Conservation (phyloP, 2,113 vertebrate genomes). For the Osmerus eperlanus region DNA sequence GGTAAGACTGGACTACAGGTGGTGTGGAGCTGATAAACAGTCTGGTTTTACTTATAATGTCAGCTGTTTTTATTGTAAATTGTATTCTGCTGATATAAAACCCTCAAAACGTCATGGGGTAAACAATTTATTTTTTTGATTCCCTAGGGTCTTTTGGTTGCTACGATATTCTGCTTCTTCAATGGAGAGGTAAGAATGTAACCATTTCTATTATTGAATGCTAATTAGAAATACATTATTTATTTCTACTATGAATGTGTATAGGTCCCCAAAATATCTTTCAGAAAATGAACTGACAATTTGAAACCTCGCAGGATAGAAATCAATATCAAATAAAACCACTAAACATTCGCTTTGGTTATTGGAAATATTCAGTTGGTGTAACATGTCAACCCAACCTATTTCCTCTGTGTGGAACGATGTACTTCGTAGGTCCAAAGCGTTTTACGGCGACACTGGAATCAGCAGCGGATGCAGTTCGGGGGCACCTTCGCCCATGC, state of each 20-base stretch:
- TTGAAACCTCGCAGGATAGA: no score
- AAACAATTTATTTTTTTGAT: background rate
- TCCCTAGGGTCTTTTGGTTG: constrained; percentile 64
- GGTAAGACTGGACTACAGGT: constrained; percentile 63
- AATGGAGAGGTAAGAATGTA: constrained; percentile 81
- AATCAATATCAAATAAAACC: no score
- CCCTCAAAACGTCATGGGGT: no score
- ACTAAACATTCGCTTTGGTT: background rate
- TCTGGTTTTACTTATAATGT: background rate
- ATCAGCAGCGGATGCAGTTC: constrained; percentile 91
- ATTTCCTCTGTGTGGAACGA: background rate
- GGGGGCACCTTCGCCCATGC: constrained; percentile 86
- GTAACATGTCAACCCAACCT: background rate
- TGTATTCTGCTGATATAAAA: background rate
- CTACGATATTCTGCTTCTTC: constrained; percentile 77
- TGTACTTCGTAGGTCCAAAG: constrained; percentile 81
- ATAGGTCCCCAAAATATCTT: no score
- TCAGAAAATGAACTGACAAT: no score
- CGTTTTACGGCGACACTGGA: constrained; percentile 89
- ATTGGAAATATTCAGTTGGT: background rate
- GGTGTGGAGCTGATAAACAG: background rate
- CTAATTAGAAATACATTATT: no score
- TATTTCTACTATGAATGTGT: no score
- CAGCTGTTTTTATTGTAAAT: constrained; percentile 2
- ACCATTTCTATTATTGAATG: no score